Percentiles rank a stretch among this genome's conserved stretches.
Conservation (phyloP, 2,113 vertebrate species). For the Aplodontia rufa region DNA sequence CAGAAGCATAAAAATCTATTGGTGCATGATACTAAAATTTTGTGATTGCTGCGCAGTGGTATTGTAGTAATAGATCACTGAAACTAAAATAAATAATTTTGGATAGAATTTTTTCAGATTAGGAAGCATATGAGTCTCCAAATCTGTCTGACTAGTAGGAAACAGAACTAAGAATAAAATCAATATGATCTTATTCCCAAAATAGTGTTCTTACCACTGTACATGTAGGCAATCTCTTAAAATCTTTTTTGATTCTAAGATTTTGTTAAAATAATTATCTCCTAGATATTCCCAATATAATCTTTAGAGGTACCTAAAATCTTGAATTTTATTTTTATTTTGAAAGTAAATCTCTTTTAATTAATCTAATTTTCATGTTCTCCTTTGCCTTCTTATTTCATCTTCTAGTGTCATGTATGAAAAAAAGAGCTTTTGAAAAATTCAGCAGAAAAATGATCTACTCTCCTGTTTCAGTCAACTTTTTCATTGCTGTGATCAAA, state of each 20-base stretch:
- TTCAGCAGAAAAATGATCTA: not conserved
- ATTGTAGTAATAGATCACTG: not conserved
- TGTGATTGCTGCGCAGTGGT: not conserved
- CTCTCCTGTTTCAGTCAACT: no score
- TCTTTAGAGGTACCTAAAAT: not conserved
- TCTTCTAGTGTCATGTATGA: not conserved
- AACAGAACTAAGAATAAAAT: not conserved
- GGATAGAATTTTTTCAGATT: not conserved
- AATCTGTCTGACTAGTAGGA: not conserved
- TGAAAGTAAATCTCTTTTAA: not conserved
- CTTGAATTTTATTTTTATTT: not conserved
- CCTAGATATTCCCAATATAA: not conserved
- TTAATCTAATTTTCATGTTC: not conserved
- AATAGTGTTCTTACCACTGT: not conserved
- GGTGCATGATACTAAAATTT: not conserved
- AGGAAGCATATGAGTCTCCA: not conserved
- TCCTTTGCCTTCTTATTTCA: not conserved
- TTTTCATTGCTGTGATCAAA: no score
- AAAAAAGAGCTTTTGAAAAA: not conserved
- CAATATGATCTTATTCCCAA: not conserved
- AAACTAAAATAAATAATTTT: not conserved
- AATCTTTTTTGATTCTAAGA: not conserved
- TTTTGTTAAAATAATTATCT: not conserved
- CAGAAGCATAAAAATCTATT: not conserved
- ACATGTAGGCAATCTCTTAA: not conserved